A percentile compares a stretch with the other conserved stretches of the same genome.
phyloP scores from a whole-genome alignment of 2,113 vertebrate genomes.

The Egretta garzetta region DNA sequence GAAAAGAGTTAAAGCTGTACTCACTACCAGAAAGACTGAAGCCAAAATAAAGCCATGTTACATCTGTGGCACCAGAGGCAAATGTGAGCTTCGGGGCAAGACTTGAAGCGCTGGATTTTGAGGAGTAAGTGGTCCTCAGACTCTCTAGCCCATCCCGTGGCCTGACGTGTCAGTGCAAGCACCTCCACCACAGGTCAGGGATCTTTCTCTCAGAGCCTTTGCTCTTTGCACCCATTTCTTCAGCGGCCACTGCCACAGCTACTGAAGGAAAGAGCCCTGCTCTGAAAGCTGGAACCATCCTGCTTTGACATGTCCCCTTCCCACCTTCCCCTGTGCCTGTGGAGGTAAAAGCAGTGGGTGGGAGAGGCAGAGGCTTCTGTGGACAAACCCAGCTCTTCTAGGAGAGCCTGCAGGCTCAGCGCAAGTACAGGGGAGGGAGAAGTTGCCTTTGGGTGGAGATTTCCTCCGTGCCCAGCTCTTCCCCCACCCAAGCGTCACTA shows the following conservation, averaged over 20 bases:
- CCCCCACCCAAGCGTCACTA: neutral
- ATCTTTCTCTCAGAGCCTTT: neutral
- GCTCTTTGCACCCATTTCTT: neutral
- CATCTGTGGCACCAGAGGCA: neutral
- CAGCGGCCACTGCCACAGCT: neutral
- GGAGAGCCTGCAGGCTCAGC: neutral
- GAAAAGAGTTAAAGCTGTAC: neutral
- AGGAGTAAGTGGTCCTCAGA: neutral
- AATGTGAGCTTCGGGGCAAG: neutral
- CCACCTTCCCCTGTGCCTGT: neutral
- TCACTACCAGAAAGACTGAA: neutral
- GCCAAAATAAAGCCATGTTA: neutral
- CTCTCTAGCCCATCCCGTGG: neutral
- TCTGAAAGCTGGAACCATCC: neutral
- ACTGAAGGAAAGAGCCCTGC: neutral
- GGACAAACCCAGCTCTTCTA: neutral
- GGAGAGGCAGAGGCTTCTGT: neutral
- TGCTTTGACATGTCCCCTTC: neutral
- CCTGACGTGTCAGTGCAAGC: neutral
- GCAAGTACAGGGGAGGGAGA: neutral
- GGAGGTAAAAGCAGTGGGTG: neutral
- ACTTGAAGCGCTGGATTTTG: neutral
- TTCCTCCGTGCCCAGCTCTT: neutral
- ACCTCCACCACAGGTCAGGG: neutral
- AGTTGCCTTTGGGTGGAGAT: neutral